Conservation (phyloP, 2,797 vertebrate species). For the Diplodus puntazzo region DNA sequence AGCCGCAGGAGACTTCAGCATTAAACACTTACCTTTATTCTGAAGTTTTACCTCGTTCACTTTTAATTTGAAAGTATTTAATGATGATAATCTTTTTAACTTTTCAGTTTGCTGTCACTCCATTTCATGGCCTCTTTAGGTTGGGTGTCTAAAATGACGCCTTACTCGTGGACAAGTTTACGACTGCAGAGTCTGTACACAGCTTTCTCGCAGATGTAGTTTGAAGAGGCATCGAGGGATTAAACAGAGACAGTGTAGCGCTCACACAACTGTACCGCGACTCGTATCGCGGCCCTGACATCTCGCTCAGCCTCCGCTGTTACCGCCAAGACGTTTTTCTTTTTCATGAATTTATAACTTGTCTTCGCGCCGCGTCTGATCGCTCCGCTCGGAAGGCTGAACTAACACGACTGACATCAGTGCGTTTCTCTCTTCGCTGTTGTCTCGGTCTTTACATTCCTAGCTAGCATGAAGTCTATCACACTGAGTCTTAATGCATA, state of each 20-base stretch:
- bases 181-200: neutral
- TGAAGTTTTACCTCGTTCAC: neutral
- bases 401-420: constrained; percentile 60
- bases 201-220: neutral
- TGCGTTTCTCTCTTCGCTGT: constrained; percentile 40
- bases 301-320: constrained; percentile 49
- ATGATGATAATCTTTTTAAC: neutral
- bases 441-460: constrained; percentile 56
- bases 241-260: constrained; percentile 10
- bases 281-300: constrained; percentile 49
- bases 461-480: constrained; percentile 36
- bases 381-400: constrained; percentile 55
- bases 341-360: constrained; percentile 66
- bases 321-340: constrained; percentile 43
- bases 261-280: constrained; percentile 11
- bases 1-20: neutral
- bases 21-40: neutral
- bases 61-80: constrained; percentile 1
- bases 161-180: neutral
- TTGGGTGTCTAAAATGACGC: neutral
- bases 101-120: neutral
- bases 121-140: neutral
- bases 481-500: constrained; percentile 37
- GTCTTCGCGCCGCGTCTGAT: constrained; percentile 53
- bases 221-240: constrained; percentile 27